These are phyloP conservation scores for Grammomys surdaster DNA, from an alignment of 2,113 vertebrate genomes.

Conservation along the genomic window DNA sequence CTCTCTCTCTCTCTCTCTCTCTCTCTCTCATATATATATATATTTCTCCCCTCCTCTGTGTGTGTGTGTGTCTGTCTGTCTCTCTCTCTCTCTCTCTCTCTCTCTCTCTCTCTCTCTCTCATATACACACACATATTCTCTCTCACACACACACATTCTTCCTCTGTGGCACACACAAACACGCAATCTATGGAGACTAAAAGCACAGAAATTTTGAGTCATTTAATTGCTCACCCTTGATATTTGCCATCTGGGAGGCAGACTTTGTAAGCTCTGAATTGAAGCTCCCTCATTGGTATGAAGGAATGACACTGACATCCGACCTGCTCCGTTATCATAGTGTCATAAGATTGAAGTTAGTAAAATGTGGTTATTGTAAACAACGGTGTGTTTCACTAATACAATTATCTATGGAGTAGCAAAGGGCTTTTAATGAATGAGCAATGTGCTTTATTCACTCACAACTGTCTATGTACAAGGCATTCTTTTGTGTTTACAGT, in stretches of 20 bases:
- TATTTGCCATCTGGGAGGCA: background rate
- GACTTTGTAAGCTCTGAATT: background rate
- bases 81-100: background rate
- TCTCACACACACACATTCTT: background rate
- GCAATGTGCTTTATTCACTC: background rate
- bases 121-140: background rate
- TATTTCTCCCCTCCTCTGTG: no score
- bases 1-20: background rate
- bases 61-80: no score
- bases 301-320: background rate
- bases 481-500: background rate
- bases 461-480: background rate
- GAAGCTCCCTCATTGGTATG: background rate
- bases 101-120: background rate
- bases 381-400: background rate
- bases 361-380: background rate
- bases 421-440: background rate
- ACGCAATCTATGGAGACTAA: background rate
- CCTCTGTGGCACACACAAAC: background rate
- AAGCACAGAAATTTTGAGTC: background rate
- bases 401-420: background rate
- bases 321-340: background rate
- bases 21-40: no score
- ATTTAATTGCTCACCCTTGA: background rate
- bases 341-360: background rate